phyloP scores from a whole-genome alignment of 2,888 invertebrate genomes.

The Thysanoteuthis rhombus region DNA sequence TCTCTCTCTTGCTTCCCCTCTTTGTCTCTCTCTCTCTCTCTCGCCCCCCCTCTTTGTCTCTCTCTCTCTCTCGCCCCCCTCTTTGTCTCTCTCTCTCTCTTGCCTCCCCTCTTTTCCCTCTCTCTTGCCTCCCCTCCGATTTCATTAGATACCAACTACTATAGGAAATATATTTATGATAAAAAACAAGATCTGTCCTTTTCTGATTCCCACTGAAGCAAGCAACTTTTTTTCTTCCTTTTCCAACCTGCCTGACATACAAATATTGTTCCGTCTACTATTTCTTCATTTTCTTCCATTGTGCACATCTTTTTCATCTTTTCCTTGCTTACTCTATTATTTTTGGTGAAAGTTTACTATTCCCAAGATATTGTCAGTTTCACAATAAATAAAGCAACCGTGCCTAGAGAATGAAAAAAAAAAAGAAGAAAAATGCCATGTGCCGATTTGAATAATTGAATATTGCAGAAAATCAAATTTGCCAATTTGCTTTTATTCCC shows the following conservation, averaged over 20 bases:
- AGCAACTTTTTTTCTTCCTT: neutral
- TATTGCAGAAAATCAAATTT: neutral
- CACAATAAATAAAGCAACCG: neutral
- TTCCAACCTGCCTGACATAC: neutral
- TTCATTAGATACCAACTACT: no score
- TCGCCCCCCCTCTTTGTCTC: neutral
- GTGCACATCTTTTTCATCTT: neutral
- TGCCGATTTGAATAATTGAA: neutral
- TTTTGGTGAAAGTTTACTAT: neutral
- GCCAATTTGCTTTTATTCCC: neutral
- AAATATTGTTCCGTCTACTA: no score
- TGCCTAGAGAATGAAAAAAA: neutral
- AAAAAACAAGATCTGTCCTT: no score
- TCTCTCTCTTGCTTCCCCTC: neutral
- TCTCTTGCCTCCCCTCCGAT: neutral
- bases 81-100: no score
- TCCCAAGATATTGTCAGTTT: neutral
- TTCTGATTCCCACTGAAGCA: no score
- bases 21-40: no score
- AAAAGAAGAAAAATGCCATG: neutral
- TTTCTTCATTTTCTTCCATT: neutral
- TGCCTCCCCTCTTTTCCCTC: neutral
- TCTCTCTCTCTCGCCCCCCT: neutral
- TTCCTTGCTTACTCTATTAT: neutral
- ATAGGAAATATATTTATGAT: no score